Evolutionary conservation across 92 coral and sea anemone genomes (phyloP), one percentile per base, ranked within the genome.

Genomic region (Meandrina meandrites): DNA sequence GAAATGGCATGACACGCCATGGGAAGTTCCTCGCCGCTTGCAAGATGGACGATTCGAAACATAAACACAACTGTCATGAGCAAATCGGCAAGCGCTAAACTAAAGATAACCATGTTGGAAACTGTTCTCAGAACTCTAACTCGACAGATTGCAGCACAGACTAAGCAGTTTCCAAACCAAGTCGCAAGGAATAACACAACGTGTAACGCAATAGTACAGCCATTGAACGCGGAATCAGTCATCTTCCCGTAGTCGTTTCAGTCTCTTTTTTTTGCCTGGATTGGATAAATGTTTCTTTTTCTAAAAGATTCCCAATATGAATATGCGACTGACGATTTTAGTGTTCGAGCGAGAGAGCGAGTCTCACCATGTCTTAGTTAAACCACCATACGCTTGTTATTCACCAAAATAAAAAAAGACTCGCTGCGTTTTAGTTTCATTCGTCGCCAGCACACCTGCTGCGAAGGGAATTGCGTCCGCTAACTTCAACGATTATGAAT

Each of bases 1-100:
- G 94, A 92, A 31, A 91, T 79, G 28, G 76, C 76, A n/a, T 89
- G 94, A 37, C 94, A 92, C 27, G 87, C 92, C 12, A 21, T 27
- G 4, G 42, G 68, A 16, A 76, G 79, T n/a, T 83, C 88, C 73
- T 56, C 66, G 27, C 81, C 78, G 1, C 85, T 51, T 0, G 77
- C 40, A 31, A 89, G 81, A 77, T 78, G 30, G 47, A 89, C 77
- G 13, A 92, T 62, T 74, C 94, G 82, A 50, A 72, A 81, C 21
- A 87, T 31, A 32, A 92, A 92, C 14, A 73, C 92, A 62, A 53
- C 75, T 64, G 90, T 87, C 91, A 92, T 92, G 1, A 92, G 68
- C 73, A 92, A 66, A 45, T 92, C 94, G 14, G 92, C 89, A 27
- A 81, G 22, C 1, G 94, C 92, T 27, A 92, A 79, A 60, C 92